Evolutionary conservation across 2,113 vertebrate species (phyloP).

Genomic region (Dromiciops gliroides): DNA sequence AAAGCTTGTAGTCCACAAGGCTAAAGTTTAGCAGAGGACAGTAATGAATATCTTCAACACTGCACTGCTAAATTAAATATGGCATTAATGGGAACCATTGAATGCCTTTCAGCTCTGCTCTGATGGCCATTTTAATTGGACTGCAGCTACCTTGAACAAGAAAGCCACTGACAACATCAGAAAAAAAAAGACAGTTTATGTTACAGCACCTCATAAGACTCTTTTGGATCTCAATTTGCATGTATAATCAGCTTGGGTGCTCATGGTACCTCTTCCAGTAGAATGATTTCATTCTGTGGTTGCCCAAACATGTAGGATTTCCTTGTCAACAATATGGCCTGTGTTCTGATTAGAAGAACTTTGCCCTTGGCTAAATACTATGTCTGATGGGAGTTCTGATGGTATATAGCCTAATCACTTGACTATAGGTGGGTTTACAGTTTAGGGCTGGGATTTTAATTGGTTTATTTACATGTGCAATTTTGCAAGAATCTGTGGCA

Average conservation of each 20-base stretch:
- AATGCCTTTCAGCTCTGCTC: constrained; percentile 75
- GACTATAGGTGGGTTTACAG: neutral
- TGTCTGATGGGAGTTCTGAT: constrained; percentile 28
- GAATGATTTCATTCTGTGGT: constrained; percentile 47
- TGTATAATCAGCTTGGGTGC: constrained; percentile 58
- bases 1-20: constrained; percentile 65
- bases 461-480: neutral
- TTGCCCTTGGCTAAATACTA: neutral
- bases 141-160: constrained; percentile 65
- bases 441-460: neutral
- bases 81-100: constrained; percentile 80
- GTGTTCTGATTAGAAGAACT: constrained; percentile 32
- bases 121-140: constrained; percentile 84
- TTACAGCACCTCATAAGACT: constrained; percentile 48
- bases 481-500: neutral
- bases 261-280: constrained; percentile 42
- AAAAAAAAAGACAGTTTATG: constrained; percentile 61
- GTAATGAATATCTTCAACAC: constrained; percentile 75
- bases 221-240: constrained; percentile 66
- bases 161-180: constrained; percentile 76
- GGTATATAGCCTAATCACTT: neutral
- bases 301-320: constrained; percentile 54
- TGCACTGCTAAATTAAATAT: constrained; percentile 80
- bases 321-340: constrained; percentile 7
- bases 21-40: constrained; percentile 66